Percentiles rank a stretch among this genome's conserved stretches.
These are phyloP conservation scores for Pteronotus mesoamericanus DNA, from an alignment of 2,797 vertebrate species.

Conservation along the genomic window DNA sequence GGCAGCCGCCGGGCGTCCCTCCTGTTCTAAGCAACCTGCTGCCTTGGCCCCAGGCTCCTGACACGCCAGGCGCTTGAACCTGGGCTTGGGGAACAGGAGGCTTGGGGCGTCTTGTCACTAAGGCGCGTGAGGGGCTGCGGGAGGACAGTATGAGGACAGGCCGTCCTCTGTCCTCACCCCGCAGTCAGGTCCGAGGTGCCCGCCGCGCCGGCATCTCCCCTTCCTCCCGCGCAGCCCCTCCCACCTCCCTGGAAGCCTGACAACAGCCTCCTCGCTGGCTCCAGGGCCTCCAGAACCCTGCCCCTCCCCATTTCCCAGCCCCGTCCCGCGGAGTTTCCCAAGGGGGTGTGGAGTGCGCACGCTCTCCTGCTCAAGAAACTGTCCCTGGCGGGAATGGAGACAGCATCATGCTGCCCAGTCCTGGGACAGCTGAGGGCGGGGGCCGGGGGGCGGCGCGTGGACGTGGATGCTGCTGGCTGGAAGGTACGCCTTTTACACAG, in stretches of 20 bases:
- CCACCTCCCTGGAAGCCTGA: no score
- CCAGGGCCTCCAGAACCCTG: background rate
- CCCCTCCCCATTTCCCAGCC: background rate
- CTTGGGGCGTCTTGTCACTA: background rate
- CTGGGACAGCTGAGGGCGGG: background rate
- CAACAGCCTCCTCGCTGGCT: background rate
- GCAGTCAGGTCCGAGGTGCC: background rate
- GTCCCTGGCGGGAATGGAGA: background rate
- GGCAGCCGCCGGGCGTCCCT: accelerated
- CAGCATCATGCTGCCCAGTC: background rate
- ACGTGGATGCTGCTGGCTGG: background rate
- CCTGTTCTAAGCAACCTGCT: background rate
- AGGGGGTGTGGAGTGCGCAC: background rate
- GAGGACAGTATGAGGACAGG: background rate
- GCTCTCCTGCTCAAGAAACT: background rate
- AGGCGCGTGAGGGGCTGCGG: background rate
- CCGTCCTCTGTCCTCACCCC: accelerated
- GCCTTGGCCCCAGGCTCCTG: background rate
- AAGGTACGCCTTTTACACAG: background rate
- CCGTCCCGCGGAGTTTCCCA: background rate
- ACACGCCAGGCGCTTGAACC: background rate
- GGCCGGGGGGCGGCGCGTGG: no score
- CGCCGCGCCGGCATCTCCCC: background rate
- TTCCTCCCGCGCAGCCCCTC: background rate
- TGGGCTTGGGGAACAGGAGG: background rate